These are phyloP conservation scores for Orientallactaga sibirica DNA, from an alignment of 2,797 vertebrate species.

Conservation along the genomic window DNA sequence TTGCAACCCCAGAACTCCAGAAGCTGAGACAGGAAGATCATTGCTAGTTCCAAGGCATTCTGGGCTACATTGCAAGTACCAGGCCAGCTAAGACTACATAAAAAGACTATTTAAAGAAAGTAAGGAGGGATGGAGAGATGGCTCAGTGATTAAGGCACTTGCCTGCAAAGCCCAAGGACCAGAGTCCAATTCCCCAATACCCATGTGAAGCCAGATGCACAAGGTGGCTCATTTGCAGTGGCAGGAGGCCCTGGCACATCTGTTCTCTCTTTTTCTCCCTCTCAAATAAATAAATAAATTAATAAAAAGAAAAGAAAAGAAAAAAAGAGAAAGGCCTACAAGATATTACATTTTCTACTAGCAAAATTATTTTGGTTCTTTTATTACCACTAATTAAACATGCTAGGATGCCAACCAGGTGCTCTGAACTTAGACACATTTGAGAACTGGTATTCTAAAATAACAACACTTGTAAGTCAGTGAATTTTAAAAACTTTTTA, in stretches of 20 bases:
- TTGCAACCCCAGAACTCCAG: neutral
- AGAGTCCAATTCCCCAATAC: too few species aligned
- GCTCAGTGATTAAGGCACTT: too few species aligned
- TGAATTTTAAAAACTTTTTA: neutral
- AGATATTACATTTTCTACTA: conserved; percentile 12
- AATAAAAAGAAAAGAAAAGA: too few species aligned
- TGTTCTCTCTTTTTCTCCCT: too few species aligned
- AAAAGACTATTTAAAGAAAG: neutral
- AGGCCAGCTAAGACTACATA: neutral
- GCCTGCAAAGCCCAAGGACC: too few species aligned
- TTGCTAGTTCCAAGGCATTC: neutral
- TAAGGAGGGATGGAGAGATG: too few species aligned
- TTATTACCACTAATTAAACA: conserved; percentile 37
- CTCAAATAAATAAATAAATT: too few species aligned
- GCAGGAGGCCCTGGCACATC: too few species aligned
- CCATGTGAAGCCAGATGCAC: too few species aligned
- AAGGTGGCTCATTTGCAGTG: too few species aligned
- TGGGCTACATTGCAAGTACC: neutral
- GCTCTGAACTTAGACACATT: conserved; percentile 10
- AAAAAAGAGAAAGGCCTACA: neutral
- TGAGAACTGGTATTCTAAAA: conserved; percentile 34
- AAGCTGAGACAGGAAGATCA: neutral
- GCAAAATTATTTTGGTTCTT: conserved; percentile 21
- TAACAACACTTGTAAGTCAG: neutral
- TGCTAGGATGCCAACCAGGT: neutral